phyloP scores from a whole-genome alignment of 2,113 vertebrate species.

The Fulica atra region DNA sequence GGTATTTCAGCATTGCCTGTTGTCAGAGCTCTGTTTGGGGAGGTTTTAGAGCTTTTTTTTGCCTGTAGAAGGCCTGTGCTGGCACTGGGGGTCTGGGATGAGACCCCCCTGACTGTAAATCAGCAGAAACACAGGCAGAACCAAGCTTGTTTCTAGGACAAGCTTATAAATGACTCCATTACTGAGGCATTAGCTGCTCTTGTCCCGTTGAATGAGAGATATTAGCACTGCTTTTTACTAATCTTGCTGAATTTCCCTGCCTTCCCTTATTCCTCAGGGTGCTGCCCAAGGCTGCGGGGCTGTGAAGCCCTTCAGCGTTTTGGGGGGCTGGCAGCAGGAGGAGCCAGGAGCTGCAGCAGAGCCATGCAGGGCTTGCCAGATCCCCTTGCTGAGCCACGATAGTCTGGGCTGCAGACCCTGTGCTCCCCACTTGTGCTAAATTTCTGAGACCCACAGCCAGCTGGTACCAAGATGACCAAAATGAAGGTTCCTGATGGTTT shows the following conservation, averaged over 20 bases:
- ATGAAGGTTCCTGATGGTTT: neutral
- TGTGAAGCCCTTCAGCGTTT: rapidly evolving
- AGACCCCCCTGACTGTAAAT: neutral
- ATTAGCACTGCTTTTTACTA: neutral
- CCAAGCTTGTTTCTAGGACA: neutral
- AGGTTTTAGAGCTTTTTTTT: neutral
- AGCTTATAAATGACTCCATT: neutral
- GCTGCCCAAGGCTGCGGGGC: neutral
- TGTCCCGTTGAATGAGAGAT: neutral
- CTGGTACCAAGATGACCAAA: neutral
- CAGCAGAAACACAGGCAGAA: neutral
- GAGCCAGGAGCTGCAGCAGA: neutral
- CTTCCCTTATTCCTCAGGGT: neutral
- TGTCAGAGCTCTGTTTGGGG: neutral
- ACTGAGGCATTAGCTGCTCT: neutral
- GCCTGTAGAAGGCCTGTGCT: neutral
- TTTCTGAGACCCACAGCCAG: neutral
- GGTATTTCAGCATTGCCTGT: neutral
- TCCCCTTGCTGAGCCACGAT: neutral
- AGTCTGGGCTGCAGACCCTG: neutral
- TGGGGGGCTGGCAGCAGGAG: neutral
- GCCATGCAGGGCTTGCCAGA: rapidly evolving
- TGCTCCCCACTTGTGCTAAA: neutral
- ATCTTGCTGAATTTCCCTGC: neutral
- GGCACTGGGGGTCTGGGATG: rapidly evolving